Conservation (phyloP, 2,797 vertebrate species). For the Hippopotamyrus pictus region DNA sequence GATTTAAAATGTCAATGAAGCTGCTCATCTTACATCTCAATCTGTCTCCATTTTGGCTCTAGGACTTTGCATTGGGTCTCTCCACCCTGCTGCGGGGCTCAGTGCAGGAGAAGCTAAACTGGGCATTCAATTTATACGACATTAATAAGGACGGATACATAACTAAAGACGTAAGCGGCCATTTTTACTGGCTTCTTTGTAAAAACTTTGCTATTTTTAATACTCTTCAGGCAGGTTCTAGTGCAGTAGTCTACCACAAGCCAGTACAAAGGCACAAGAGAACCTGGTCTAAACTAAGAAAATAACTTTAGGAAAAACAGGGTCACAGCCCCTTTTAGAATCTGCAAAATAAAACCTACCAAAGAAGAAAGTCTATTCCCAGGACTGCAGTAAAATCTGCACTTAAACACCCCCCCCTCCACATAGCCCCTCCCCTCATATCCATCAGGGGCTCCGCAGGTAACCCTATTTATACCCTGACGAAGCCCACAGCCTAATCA, state of each 20-base stretch:
- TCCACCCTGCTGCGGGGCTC: slow-evolving; percentile 72
- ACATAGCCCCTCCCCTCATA: background rate
- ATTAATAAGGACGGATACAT: slow-evolving; percentile 79
- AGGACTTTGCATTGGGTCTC: slow-evolving; percentile 76
- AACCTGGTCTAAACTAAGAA: background rate
- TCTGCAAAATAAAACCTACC: background rate
- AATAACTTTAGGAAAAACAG: background rate
- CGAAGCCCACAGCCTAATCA: background rate
- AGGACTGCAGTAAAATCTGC: background rate
- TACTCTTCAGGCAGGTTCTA: background rate
- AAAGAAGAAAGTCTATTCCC: background rate
- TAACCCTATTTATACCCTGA: background rate
- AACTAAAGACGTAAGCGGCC: slow-evolving; percentile 65
- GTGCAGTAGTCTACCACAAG: background rate
- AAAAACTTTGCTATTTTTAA: background rate
- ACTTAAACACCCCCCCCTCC: background rate
- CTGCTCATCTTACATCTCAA: background rate
- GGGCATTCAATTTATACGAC: slow-evolving; percentile 77
- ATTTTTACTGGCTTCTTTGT: slow-evolving; percentile 34
- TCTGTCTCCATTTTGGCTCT: slow-evolving; percentile 13
- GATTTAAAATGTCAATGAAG: background rate
- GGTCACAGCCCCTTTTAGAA: background rate
- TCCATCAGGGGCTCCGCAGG: background rate
- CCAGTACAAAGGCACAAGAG: background rate
- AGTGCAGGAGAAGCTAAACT: slow-evolving; percentile 74